Base-by-base conservation (phyloP, 2,888 invertebrate species). In the Sturmia bella region DNA sequence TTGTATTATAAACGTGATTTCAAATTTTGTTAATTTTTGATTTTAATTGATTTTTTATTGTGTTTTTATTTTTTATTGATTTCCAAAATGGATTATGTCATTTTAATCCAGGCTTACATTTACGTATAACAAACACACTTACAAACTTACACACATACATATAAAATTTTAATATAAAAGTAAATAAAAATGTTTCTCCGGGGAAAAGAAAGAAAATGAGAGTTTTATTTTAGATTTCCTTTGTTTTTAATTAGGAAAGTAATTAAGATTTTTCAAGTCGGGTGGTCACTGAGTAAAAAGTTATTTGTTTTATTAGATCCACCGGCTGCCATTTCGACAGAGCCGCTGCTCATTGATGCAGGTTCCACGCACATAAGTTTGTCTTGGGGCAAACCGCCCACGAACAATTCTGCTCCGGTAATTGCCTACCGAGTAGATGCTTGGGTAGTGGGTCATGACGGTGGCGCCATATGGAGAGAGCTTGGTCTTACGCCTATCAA, bases 291-390 rank as follows among this genome's bases (percentile, higher is more conserved):
- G 1, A n/a, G 32, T 2, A 45, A 70, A 72, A 59, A 39, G 6
- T 48, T 48, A 24, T 70, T 79, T 64, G 39, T 63, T 57, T 74
- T 57, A 48, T 48, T 80, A 97, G 97, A 96, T 92, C 95, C 96
- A 83, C 97, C 97, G 73, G 95, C 95, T 73, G 93, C 95, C 85
- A 95, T 96, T 86, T 93, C 94, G 84, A 94, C 94, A 72, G 95
- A 95, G 86, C 96, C 96, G 21, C 92, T 93, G 74, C 93, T 95
- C 24, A 92, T 94, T n/a, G 96, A 96, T 89, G 94, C 95, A n/a
- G 96, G 97, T 54, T 94, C 93, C 87, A 96, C 95, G 89, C 97
- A 97, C 94, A 92, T 97, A 63, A 95, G 96, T 1, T 91, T 97
- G 76, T 93, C 94, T n/a, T 97, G 97, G 97, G 93, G 94, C 39